Evolutionary conservation across 1,140 invertebrate genomes (phyloP).

Genomic region (Pachypeltis micranthus): DNA sequence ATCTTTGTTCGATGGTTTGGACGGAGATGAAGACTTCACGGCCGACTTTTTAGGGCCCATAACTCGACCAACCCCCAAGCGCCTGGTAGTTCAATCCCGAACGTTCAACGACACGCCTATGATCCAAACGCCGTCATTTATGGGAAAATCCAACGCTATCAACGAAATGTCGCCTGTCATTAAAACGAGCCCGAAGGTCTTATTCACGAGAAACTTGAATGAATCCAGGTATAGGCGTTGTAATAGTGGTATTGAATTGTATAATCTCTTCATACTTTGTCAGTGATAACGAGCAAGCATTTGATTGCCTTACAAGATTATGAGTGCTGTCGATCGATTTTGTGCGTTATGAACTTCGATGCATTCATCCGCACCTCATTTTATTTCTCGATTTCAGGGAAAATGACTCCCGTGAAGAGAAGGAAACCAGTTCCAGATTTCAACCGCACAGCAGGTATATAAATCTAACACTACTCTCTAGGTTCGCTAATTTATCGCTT

Average conservation of each 20-base stretch:
- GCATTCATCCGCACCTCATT: too few species aligned
- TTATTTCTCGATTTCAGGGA: neutral
- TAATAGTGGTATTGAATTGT: too few species aligned
- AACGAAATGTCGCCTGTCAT: slow-evolving; percentile 16
- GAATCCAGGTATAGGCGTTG: neutral
- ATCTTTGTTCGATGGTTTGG: slow-evolving; percentile 55
- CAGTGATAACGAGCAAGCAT: too few species aligned
- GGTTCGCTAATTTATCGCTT: neutral
- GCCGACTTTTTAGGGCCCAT: slow-evolving; percentile 11
- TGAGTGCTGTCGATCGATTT: too few species aligned
- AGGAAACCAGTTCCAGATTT: neutral
- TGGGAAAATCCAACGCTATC: neutral
- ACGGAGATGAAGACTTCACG: slow-evolving; percentile 46
- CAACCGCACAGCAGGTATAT: too few species aligned
- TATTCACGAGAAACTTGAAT: neutral
- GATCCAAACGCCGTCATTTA: neutral
- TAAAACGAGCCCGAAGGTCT: slow-evolving; percentile 12
- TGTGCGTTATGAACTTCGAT: too few species aligned
- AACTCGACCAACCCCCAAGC: slow-evolving; percentile 18
- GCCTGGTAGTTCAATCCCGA: slow-evolving; percentile 18
- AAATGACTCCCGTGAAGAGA: neutral
- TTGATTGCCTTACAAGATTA: too few species aligned
- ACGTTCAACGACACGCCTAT: neutral
- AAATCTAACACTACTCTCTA: neutral
- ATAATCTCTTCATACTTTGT: too few species aligned